Evolutionary conservation across 2,888 invertebrate genomes (phyloP).

Genomic region (Alloscopus bannaensis): DNA sequence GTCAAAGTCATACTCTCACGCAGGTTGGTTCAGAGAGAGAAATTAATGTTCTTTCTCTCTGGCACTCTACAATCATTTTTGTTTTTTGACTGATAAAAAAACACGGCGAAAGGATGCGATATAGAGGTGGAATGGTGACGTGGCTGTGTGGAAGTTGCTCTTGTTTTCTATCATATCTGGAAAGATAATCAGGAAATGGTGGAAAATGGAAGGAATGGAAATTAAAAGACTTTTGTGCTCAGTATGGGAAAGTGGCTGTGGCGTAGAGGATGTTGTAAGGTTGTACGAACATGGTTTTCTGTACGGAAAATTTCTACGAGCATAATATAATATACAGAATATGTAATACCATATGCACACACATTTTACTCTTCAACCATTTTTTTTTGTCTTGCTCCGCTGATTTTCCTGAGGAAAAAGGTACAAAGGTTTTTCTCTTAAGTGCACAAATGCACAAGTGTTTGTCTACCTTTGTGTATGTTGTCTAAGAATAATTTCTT

Average conservation of each 20-base stretch:
- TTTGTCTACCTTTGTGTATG: not conserved
- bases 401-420: conserved; percentile 21
- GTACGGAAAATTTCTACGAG: too few species aligned
- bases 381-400: conserved; percentile 27
- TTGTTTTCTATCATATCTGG: conserved; percentile 27
- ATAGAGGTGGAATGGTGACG: too few species aligned
- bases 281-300: not conserved
- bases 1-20: too few species aligned
- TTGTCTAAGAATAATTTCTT: not conserved
- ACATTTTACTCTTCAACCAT: not conserved
- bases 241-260: conserved; percentile 25
- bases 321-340: too few species aligned
- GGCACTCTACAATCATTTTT: too few species aligned
- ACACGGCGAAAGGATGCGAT: too few species aligned
- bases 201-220: conserved; percentile 32
- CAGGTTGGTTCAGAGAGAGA: too few species aligned
- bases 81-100: too few species aligned
- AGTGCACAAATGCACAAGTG: too few species aligned
- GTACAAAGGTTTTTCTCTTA: too few species aligned
- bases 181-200: conserved; percentile 56
- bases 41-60: too few species aligned
- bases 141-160: not conserved
- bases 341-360: too few species aligned
- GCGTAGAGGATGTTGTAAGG: not conserved
- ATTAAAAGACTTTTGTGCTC: not conserved